phyloP scores from a whole-genome alignment of 2,797 vertebrate species.

The Pampus argenteus region DNA sequence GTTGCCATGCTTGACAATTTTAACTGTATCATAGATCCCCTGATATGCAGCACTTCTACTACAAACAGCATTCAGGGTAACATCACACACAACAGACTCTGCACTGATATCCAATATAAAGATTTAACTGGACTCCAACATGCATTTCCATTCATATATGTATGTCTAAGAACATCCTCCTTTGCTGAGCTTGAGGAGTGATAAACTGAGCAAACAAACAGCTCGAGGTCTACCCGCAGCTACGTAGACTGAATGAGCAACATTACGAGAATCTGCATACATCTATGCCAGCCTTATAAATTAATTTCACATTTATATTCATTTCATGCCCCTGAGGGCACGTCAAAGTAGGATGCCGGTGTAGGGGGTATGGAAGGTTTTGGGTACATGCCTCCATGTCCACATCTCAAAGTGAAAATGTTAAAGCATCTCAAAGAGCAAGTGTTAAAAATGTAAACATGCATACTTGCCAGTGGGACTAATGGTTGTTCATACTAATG shows the following conservation, averaged over 20 bases:
- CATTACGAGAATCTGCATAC: conserved; percentile 63
- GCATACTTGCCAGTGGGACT: conserved; percentile 20
- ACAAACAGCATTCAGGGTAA: conserved; percentile 12
- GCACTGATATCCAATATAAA: conserved; percentile 23
- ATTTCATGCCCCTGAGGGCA: conserved; percentile 55
- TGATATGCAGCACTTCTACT: background rate
- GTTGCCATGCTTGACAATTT: conserved; percentile 10
- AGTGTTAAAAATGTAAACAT: conserved; percentile 60
- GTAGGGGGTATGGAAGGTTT: conserved; percentile 44
- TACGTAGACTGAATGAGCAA: conserved; percentile 58
- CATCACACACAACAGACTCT: conserved; percentile 16
- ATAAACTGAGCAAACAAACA: conserved; percentile 65
- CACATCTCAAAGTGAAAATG: conserved; percentile 69
- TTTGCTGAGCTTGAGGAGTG: conserved; percentile 7
- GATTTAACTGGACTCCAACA: conserved; percentile 19
- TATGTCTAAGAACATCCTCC: conserved; percentile 16
- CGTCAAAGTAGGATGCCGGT: conserved; percentile 63
- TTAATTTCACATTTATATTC: conserved; percentile 76
- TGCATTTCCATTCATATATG: conserved; percentile 34
- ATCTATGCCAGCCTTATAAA: conserved; percentile 53
- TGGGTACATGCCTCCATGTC: conserved; percentile 54
- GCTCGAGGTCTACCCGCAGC: conserved; percentile 62
- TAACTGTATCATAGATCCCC: conserved; percentile 4
- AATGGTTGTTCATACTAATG: conserved; percentile 39
- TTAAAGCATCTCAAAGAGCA: conserved; percentile 60